Base-by-base conservation (phyloP, 2,113 vertebrate genomes). In the Odontophorus gujanensis region DNA sequence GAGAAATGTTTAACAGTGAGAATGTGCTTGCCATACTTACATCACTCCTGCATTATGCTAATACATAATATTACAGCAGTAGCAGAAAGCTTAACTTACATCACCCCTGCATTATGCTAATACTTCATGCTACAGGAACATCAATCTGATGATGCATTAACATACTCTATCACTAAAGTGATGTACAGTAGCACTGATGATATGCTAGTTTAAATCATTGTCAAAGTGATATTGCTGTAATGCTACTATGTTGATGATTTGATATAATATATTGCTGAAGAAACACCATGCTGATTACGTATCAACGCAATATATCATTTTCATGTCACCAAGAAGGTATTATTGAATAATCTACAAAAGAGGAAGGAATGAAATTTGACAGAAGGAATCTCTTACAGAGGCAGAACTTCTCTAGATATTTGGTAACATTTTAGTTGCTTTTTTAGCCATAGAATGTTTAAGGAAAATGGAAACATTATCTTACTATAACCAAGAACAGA, bases 211-310 rank as follows among this genome's bases (percentile, higher is more conserved):
- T 85, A 95, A 97, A 95, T 95, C 78, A 91, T 74, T 65, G 75
- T 96, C 62, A 72, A 79, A 95, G 81, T 81, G 80, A 95, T 96
- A 53, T 61, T 76, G 73, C 85, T 87, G 74, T 95, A 97, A 95
- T 73, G 73, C 28, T 91, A 28, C 63, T 43, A 34, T 92, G 81
- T 75, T 96, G 90, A 87, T 91, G 92, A 94, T 94, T 95, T 69
- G 42, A 78, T 78, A 82, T 84, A 95, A 96, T 93, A 85, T 81
- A 92, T 96, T 96, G 85, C 93, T 90, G 93, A 84, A 94, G 84
- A 95, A 96, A 95, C 84, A 95, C 32, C 40, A 20, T 57, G 43
- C 76, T 95, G 96, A 97, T 97, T 89, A 94, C 85, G 81, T 83
- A 77, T 43, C 84, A 90, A 42, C 82, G 57, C 55, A 95, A 95